phyloP scores from a whole-genome alignment of 2,113 vertebrate species.

The Bombycilla garrulus region DNA sequence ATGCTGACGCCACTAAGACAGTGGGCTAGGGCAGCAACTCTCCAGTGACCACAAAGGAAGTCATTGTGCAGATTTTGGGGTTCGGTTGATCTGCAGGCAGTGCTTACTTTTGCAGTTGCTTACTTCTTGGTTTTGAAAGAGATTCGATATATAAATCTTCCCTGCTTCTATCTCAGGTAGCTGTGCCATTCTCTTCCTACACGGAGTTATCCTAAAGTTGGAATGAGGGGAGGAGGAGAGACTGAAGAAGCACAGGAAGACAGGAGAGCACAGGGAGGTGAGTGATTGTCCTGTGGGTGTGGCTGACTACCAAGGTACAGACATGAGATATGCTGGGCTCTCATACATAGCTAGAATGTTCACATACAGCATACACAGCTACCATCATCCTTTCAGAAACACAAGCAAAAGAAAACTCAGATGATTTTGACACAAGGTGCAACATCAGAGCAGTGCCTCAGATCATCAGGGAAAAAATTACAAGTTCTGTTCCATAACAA shows the following conservation, averaged over 20 bases:
- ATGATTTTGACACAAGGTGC: neutral
- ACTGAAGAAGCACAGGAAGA: neutral
- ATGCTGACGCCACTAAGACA: too few relatives aligned
- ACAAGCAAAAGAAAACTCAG: neutral
- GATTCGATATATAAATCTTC: neutral
- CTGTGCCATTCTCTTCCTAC: neutral
- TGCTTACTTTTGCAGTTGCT: neutral
- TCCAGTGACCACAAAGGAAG: neutral
- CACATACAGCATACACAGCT: neutral
- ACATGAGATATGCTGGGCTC: neutral
- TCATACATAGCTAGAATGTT: neutral
- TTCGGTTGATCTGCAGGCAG: neutral
- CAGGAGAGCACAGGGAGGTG: neutral
- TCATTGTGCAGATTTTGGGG: neutral
- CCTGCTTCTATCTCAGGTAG: neutral
- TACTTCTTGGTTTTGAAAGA: neutral
- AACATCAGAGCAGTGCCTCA: neutral
- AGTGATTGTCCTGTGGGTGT: neutral
- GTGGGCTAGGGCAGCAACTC: neutral
- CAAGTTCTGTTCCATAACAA: neutral
- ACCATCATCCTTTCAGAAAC: neutral
- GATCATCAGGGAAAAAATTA: neutral
- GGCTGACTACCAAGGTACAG: neutral
- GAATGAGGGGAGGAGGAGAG: neutral
- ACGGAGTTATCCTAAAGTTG: neutral